Percentiles rank a stretch among this genome's conserved stretches.
Conservation (phyloP, 2,113 vertebrate species). For the Chamaea fasciata region DNA sequence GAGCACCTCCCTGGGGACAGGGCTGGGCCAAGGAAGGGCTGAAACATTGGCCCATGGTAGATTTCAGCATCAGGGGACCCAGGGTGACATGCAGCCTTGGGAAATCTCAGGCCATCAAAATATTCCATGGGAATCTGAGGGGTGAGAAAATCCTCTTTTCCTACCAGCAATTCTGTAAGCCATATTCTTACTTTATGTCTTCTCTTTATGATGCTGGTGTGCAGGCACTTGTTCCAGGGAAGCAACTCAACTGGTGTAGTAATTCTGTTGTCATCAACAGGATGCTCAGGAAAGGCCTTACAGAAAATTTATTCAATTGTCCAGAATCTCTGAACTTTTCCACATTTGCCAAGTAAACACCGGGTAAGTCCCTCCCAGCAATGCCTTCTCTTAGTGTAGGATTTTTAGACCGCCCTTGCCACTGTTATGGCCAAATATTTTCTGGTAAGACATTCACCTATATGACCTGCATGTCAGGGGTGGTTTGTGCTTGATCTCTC, state of each 20-base stretch:
- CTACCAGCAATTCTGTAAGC: background rate
- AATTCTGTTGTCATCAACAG: background rate
- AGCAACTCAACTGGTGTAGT: rapidly evolving
- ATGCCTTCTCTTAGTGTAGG: background rate
- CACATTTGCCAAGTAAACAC: background rate
- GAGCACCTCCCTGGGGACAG: background rate
- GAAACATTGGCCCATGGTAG: rapidly evolving
- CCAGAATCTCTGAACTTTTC: background rate
- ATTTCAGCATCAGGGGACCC: background rate
- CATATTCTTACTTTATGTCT: background rate
- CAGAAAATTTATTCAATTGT: background rate
- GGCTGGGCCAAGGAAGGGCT: background rate
- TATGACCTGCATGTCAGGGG: background rate
- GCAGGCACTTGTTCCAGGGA: background rate
- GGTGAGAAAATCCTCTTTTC: background rate
- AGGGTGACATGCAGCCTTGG: background rate
- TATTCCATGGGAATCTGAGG: background rate
- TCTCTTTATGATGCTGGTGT: no score
- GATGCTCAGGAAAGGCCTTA: background rate
- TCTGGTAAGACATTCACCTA: background rate
- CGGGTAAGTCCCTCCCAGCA: background rate
- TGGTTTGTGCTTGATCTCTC: background rate
- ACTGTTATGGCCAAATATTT: background rate
- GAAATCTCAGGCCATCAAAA: background rate
- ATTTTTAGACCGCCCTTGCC: background rate